Evolutionary conservation across 2,797 vertebrate genomes (phyloP).

Genomic region (Hoplostethus atlanticus): DNA sequence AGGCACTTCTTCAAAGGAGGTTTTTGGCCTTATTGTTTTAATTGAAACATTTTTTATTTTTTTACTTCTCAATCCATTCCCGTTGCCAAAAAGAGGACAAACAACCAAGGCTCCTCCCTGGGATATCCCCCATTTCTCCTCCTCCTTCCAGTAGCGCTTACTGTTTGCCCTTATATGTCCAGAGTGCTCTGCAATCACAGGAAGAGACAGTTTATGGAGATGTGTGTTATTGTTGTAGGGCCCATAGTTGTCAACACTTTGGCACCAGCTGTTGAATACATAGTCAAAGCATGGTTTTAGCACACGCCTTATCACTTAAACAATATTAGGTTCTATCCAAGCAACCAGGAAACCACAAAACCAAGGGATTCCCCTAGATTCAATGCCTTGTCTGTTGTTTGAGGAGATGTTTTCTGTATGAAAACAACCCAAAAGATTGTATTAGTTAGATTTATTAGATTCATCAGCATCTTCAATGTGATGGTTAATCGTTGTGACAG

Average conservation of each 20-base stretch:
- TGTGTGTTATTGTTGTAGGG: constrained; percentile 71
- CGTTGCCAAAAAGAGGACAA: constrained; percentile 69
- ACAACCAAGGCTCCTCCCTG: constrained; percentile 62
- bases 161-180: constrained; percentile 85
- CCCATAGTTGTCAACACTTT: constrained; percentile 65
- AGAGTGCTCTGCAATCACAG: constrained; percentile 67
- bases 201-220: constrained; percentile 75
- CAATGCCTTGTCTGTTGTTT: constrained; percentile 20
- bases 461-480: too few relatives aligned
- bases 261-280: constrained; percentile 57
- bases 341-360: constrained; percentile 63
- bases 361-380: constrained; percentile 43
- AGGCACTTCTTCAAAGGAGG: constrained; percentile 60
- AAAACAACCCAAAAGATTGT: too few relatives aligned
- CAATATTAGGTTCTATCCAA: constrained; percentile 56
- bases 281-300: constrained; percentile 64
- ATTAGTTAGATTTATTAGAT: too few relatives aligned
- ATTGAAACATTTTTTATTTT: constrained; percentile 36
- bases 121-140: constrained; percentile 72
- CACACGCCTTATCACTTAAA: constrained; percentile 53
- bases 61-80: constrained; percentile 43
- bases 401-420: background rate
- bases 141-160: constrained; percentile 45
- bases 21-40: constrained; percentile 55
- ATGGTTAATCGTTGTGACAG: too few relatives aligned